Conservation (phyloP, 1,140 invertebrate genomes). For the Amphibalanus amphitrite region DNA sequence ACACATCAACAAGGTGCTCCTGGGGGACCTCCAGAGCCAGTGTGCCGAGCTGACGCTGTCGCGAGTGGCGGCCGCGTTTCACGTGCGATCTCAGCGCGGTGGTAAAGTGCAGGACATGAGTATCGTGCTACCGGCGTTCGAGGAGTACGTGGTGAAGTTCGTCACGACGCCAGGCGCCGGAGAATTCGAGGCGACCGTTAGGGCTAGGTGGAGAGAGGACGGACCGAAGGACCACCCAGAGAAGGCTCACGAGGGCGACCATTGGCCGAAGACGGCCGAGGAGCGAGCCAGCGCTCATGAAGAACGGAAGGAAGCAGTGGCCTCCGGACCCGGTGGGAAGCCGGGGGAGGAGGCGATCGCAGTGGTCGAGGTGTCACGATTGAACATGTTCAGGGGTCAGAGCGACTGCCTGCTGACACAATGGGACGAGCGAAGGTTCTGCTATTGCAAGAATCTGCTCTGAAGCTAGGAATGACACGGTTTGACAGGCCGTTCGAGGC, state of each 20-base stretch:
- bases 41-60: neutral
- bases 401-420: neutral
- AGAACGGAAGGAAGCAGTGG: too few species aligned
- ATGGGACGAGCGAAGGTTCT: neutral
- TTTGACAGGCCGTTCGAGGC: too few species aligned
- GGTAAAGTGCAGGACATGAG: neutral
- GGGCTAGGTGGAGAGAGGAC: too few species aligned
- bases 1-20: neutral
- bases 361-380: neutral
- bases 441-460: neutral
- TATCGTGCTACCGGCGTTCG: neutral
- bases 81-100: neutral
- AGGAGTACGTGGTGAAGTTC: neutral
- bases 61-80: neutral
- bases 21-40: neutral
- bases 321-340: too few species aligned
- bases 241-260: too few species aligned
- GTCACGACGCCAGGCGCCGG: neutral
- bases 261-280: too few species aligned
- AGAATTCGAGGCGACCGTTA: neutral
- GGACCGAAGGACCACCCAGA: too few species aligned
- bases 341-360: neutral
- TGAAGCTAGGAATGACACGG: too few species aligned
- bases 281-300: too few species aligned
- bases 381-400: neutral